Evolutionary conservation across 2,888 invertebrate species (phyloP).

Genomic region (Teinopalpus imperialis): DNA sequence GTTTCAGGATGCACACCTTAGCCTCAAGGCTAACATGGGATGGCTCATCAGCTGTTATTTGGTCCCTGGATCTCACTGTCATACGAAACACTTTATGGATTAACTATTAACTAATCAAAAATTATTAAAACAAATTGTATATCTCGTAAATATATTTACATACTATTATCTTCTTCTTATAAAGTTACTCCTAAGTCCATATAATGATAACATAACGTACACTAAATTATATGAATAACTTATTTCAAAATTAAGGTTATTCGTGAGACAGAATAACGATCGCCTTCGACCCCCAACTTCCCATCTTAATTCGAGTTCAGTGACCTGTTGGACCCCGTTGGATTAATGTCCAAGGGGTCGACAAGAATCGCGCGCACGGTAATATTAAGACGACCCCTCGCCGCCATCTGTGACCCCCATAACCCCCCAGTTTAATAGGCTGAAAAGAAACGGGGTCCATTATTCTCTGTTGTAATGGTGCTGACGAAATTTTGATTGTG

Average conservation of each 20-base stretch:
- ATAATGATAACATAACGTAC: too few relatives aligned
- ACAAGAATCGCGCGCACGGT: slow-evolving; percentile 72
- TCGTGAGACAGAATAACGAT: slow-evolving; percentile 42
- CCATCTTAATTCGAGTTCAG: slow-evolving; percentile 72
- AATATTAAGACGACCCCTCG: slow-evolving; percentile 77
- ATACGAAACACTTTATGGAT: too few relatives aligned
- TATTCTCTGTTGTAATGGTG: slow-evolving; percentile 13
- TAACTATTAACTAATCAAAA: too few relatives aligned
- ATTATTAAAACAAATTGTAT: too few relatives aligned
- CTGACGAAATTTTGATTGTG: background rate
- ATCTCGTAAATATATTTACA: too few relatives aligned
- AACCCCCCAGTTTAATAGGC: slow-evolving; percentile 21
- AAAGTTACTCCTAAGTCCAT: too few relatives aligned
- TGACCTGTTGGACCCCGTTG: slow-evolving; percentile 68
- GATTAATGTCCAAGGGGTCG: slow-evolving; percentile 75
- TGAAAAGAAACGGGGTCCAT: slow-evolving; percentile 23
- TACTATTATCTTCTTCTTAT: too few relatives aligned
- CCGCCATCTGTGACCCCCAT: slow-evolving; percentile 60
- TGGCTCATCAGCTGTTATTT: too few relatives aligned
- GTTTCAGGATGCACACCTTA: too few relatives aligned
- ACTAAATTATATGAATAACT: too few relatives aligned
- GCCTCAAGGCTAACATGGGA: too few relatives aligned
- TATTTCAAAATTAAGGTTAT: slow-evolving; percentile 10
- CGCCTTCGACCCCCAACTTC: slow-evolving; percentile 51
- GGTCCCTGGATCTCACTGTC: too few relatives aligned